Conservation (phyloP, 2,797 vertebrate genomes). For the Cossypha heuglini region DNA sequence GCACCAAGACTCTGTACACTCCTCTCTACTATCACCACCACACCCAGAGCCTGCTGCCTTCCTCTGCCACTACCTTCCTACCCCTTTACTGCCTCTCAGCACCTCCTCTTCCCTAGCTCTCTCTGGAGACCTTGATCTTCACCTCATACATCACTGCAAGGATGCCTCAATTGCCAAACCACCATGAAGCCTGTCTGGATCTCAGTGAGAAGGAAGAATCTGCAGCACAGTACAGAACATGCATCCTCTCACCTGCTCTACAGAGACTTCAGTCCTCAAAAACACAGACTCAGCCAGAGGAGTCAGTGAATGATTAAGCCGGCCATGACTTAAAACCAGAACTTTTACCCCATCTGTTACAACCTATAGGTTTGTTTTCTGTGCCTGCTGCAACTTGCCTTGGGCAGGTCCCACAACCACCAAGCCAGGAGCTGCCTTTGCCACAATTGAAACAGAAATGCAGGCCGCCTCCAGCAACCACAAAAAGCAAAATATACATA, state of each 20-base stretch:
- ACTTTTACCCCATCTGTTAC: neutral
- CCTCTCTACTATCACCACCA: accelerated
- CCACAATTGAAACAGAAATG: neutral
- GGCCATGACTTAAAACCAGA: neutral
- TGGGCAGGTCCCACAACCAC: neutral
- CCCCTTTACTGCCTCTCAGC: neutral
- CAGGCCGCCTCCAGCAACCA: neutral
- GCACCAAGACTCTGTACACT: neutral
- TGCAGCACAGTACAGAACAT: accelerated
- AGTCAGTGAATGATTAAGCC: neutral
- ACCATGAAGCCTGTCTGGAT: neutral
- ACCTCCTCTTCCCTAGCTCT: neutral
- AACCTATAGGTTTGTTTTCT: neutral
- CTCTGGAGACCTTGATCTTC: neutral
- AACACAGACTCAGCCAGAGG: neutral
- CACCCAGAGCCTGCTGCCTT: accelerated
- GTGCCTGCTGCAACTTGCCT: neutral
- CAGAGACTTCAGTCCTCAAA: neutral
- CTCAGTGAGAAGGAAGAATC: neutral
- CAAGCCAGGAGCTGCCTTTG: neutral
- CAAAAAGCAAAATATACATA: neutral
- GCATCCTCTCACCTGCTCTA: neutral
- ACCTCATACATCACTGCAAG: neutral
- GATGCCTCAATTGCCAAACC: neutral
- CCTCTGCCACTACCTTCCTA: neutral